Conservation (phyloP, 2,888 invertebrate species). For the Eupelmus urozonus region DNA sequence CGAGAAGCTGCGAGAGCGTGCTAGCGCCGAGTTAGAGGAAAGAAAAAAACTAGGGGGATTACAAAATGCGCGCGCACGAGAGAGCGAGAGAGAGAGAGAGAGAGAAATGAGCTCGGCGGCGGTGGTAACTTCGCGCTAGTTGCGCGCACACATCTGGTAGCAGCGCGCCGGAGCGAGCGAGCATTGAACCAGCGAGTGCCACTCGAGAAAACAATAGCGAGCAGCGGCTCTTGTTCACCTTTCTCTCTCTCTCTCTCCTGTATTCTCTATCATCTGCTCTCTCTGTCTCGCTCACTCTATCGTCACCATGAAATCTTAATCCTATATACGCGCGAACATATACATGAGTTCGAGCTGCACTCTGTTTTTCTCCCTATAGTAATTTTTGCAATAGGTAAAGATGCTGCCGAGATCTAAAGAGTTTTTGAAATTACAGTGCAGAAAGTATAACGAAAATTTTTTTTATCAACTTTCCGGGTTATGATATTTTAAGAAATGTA, state of each 20-base stretch:
- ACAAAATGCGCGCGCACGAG: slow-evolving; percentile 21
- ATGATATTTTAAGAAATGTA: too few relatives aligned
- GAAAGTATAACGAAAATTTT: not conserved
- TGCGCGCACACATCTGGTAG: slow-evolving; percentile 59
- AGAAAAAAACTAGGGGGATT: not conserved
- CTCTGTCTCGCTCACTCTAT: slow-evolving; percentile 64
- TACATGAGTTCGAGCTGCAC: not conserved
- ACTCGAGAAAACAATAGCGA: slow-evolving; percentile 77
- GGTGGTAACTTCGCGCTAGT: not conserved
- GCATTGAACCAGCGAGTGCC: slow-evolving; percentile 77
- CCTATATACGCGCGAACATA: slow-evolving; percentile 53
- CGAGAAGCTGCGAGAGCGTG: not conserved
- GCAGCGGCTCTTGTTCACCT: slow-evolving; percentile 69
- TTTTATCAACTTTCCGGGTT: too few relatives aligned
- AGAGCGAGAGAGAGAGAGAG: not conserved
- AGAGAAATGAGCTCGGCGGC: slow-evolving; percentile 34
- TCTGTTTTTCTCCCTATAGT: not conserved
- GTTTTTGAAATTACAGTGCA: slow-evolving; percentile 13
- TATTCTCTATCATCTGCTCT: not conserved
- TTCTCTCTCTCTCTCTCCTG: slow-evolving; percentile 47
- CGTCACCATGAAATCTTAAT: slow-evolving; percentile 74
- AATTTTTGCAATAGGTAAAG: slow-evolving; percentile 13
- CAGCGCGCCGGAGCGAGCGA: slow-evolving; percentile 69
- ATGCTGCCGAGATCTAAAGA: too few relatives aligned
- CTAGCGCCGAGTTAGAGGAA: not conserved